Evolutionary conservation across 2,797 vertebrate species (phyloP).

Genomic region (Anguilla pacifica): DNA sequence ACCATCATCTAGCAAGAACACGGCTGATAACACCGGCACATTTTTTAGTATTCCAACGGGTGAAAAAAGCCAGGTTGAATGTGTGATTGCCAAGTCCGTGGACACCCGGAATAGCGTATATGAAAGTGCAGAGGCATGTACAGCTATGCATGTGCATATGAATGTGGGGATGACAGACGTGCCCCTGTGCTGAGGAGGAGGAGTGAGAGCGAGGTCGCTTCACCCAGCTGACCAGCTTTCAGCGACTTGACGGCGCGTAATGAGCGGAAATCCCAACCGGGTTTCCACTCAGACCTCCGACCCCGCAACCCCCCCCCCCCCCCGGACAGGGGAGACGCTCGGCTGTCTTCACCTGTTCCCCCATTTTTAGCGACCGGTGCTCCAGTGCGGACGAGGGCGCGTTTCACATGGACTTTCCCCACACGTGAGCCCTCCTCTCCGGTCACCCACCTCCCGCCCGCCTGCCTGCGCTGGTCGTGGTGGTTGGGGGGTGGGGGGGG

Average conservation of each 20-base stretch:
- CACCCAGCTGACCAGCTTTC: conserved; percentile 4
- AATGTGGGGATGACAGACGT: neutral
- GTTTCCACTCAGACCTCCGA: conserved; percentile 54
- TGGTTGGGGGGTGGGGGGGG: neutral
- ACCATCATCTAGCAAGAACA: neutral
- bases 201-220: conserved; percentile 14
- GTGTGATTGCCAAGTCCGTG: neutral
- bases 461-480: neutral
- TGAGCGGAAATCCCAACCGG: conserved; percentile 47
- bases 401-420: conserved; percentile 21
- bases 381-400: neutral
- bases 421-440: neutral
- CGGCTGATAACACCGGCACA: neutral
- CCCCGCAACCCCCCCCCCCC: conserved; percentile 4
- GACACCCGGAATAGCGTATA: neutral
- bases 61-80: neutral
- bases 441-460: neutral
- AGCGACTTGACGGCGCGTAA: neutral
- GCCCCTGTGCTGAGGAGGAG: neutral
- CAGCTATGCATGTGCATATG: neutral
- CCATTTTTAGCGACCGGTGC: neutral
- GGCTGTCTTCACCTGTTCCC: neutral
- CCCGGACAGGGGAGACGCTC: neutral
- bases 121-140: neutral
- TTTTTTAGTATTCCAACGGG: neutral